Conservation (phyloP, 2,888 invertebrate species). For the Pollenia griseotomentosa region DNA sequence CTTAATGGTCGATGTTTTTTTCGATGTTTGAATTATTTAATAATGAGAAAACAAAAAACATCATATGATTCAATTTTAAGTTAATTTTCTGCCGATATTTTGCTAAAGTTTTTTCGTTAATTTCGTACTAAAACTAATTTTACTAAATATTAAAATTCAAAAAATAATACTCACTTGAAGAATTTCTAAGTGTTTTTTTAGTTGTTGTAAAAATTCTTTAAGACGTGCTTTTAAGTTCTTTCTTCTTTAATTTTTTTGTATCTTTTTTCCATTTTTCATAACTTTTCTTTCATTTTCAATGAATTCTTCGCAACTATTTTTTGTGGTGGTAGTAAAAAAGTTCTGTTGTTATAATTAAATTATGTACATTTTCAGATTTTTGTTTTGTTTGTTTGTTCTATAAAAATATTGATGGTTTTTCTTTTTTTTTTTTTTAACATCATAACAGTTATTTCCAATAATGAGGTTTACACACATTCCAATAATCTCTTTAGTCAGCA, state of each 20-base stretch:
- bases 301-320: neutral
- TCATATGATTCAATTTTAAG: slow-evolving; percentile 9
- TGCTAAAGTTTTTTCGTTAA: neutral
- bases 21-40: neutral
- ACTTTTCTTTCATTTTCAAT: slow-evolving; percentile 11
- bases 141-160: neutral
- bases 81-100: neutral
- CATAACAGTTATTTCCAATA: slow-evolving; percentile 17
- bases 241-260: neutral
- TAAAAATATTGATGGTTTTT: slow-evolving; percentile 15
- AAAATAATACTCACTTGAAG: slow-evolving; percentile 48
- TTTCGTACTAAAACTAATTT: neutral
- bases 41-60: neutral
- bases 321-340: neutral
- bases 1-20: neutral
- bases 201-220: neutral
- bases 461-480: neutral
- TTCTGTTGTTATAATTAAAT: slow-evolving; percentile 10
- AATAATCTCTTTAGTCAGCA: slow-evolving; percentile 67
- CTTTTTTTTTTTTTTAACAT: neutral
- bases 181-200: neutral
- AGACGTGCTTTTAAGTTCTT: neutral
- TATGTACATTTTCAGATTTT: slow-evolving; percentile 19
- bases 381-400: slow-evolving; percentile 12
- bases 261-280: neutral